These are phyloP conservation scores for Thymelicus sylvestris DNA, from an alignment of 2,888 invertebrate species.

Conservation along the genomic window DNA sequence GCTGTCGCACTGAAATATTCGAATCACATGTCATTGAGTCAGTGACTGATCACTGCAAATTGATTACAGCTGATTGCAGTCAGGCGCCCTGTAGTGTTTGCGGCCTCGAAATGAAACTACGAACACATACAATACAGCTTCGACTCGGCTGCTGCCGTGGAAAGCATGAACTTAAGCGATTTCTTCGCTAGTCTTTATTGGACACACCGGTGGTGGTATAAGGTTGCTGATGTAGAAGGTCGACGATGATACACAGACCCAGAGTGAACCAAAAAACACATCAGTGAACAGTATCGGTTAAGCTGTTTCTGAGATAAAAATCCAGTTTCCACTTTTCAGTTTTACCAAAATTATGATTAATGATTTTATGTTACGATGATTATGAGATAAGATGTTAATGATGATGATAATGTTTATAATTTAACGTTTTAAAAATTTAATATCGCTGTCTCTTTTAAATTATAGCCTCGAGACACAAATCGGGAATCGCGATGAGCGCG, in stretches of 20 bases:
- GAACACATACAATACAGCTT: not conserved
- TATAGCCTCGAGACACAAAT: not conserved
- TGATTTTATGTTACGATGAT: no score
- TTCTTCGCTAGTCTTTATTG: not conserved
- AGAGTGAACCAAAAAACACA: no score
- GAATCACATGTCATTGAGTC: constrained; percentile 32
- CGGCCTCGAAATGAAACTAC: constrained; percentile 16
- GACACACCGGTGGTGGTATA: no score
- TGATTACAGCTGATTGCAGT: constrained; percentile 43
- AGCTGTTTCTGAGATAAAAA: no score
- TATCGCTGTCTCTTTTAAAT: not conserved
- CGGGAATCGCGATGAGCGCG: constrained; percentile 10
- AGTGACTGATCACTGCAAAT: constrained; percentile 44
- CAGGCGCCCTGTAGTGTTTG: constrained; percentile 4
- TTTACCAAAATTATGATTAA: no score
- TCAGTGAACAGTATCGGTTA: no score
- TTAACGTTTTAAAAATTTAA: not conserved
- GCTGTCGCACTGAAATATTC: constrained; percentile 9
- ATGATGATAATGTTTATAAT: not conserved
- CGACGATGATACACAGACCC: no score
- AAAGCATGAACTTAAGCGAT: not conserved
- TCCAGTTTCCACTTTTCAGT: no score
- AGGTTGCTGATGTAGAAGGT: no score
- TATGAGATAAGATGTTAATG: no score
- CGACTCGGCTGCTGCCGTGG: not conserved